These are phyloP conservation scores for Uloborus diversus DNA, from an alignment of 1,140 invertebrate genomes.

Conservation along the genomic window DNA sequence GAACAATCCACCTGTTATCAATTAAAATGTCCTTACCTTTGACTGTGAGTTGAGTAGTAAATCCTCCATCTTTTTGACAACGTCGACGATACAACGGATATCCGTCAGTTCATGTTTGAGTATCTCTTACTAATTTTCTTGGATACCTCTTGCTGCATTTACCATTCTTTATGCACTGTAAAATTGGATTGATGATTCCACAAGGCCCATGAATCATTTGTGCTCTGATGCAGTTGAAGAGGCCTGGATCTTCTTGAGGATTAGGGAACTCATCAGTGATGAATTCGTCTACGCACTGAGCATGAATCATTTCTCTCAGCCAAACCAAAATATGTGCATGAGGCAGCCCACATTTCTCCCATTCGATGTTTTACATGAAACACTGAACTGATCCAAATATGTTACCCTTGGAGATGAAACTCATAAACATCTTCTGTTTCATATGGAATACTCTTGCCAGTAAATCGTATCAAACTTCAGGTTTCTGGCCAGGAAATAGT, in stretches of 20 bases:
- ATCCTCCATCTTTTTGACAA: conserved; percentile 2
- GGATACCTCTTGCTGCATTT: conserved; percentile 58
- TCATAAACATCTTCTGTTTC: too few relatives aligned
- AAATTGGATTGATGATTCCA: conserved; percentile 53
- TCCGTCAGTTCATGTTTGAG: conserved; percentile 36
- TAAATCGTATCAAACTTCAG: too few relatives aligned
- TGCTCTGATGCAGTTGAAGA: conserved; percentile 19
- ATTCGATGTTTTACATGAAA: too few relatives aligned
- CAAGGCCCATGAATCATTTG: conserved; percentile 65
- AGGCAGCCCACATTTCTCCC: too few relatives aligned
- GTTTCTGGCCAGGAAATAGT: too few relatives aligned
- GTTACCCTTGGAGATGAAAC: too few relatives aligned
- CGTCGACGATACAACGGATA: conserved; percentile 54
- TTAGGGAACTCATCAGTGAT: conserved; percentile 11
- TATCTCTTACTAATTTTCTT: conserved; percentile 22
- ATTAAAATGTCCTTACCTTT: conserved; percentile 57
- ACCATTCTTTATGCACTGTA: conserved; percentile 59
- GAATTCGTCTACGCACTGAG: too few relatives aligned
- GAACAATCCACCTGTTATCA: conserved; percentile 69
- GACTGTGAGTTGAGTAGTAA: background rate
- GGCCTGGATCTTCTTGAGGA: background rate
- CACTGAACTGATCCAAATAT: too few relatives aligned
- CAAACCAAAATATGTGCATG: too few relatives aligned
- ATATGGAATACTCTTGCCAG: too few relatives aligned
- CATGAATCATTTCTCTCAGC: too few relatives aligned